Percentiles rank a stretch among this genome's conserved stretches.
Conservation (phyloP, 2,888 invertebrate species). For the Euplagia quadripunctaria region DNA sequence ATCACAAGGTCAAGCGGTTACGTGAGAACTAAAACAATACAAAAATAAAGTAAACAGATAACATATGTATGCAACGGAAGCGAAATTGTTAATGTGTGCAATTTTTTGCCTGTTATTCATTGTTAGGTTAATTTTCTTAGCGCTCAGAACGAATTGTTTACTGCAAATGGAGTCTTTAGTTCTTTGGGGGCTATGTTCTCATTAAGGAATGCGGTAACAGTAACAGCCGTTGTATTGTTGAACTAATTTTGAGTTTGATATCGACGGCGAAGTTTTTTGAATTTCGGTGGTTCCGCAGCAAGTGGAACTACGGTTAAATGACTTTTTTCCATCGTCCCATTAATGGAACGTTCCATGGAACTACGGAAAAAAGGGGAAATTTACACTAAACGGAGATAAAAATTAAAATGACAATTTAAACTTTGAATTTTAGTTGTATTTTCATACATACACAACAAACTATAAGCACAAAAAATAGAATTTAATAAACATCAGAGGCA, state of each 20-base stretch:
- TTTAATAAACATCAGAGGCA: too few relatives aligned
- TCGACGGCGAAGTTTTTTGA: not conserved
- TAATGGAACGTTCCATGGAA: too few relatives aligned
- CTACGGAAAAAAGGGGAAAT: too few relatives aligned
- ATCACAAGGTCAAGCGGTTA: conserved; percentile 16
- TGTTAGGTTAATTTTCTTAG: conserved; percentile 4
- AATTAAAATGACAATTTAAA: too few relatives aligned
- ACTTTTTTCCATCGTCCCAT: too few relatives aligned
- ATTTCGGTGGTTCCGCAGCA: too few relatives aligned
- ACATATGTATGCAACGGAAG: not conserved
- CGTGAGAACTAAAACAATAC: conserved; percentile 16
- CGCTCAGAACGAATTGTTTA: not conserved
- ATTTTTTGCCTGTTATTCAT: conserved; percentile 5
- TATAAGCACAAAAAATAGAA: too few relatives aligned
- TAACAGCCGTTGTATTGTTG: not conserved
- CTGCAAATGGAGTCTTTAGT: not conserved
- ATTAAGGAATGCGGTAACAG: not conserved
- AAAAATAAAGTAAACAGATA: conserved; percentile 11
- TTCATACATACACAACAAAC: too few relatives aligned
- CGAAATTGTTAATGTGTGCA: conserved; percentile 1
- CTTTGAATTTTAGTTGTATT: too few relatives aligned
- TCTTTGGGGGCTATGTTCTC: not conserved
- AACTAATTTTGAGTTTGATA: not conserved
- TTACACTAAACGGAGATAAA: too few relatives aligned
- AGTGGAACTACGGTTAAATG: too few relatives aligned